Conservation (phyloP, 2,888 invertebrate genomes). For the Slavum lentiscoides region DNA sequence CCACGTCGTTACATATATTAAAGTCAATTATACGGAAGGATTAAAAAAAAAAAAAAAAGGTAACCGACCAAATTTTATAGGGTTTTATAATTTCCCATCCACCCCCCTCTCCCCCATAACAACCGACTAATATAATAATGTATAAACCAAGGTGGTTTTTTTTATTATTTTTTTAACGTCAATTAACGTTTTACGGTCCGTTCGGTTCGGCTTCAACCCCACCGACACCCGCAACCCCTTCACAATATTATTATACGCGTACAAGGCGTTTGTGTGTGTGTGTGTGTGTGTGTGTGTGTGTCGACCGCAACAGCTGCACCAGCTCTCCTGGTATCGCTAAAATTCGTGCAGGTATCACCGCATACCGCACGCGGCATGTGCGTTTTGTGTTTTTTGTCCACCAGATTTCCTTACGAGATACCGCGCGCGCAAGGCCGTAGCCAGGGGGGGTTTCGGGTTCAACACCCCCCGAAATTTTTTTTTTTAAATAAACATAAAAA, state of each 20-base stretch:
- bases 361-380: neutral
- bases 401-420: neutral
- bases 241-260: neutral
- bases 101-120: too few species aligned
- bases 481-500: too few species aligned
- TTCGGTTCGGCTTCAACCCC: slow-evolving; percentile 17
- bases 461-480: too few species aligned
- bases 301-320: neutral
- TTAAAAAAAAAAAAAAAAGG: slow-evolving; percentile 16
- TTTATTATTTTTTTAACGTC: slow-evolving; percentile 36
- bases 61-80: too few species aligned
- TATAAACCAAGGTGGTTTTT: neutral
- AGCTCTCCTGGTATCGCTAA: slow-evolving; percentile 11
- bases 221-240: neutral
- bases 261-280: too few species aligned
- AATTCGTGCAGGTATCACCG: neutral
- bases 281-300: neutral
- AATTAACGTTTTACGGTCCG: slow-evolving; percentile 46
- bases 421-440: neutral
- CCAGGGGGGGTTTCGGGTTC: too few species aligned
- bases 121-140: slow-evolving; percentile 13
- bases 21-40: slow-evolving; percentile 53
- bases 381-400: neutral
- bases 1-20: slow-evolving; percentile 22
- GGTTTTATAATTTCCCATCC: too few species aligned